Conservation (phyloP, 1,140 invertebrate genomes). For the Drosophila serrata region DNA sequence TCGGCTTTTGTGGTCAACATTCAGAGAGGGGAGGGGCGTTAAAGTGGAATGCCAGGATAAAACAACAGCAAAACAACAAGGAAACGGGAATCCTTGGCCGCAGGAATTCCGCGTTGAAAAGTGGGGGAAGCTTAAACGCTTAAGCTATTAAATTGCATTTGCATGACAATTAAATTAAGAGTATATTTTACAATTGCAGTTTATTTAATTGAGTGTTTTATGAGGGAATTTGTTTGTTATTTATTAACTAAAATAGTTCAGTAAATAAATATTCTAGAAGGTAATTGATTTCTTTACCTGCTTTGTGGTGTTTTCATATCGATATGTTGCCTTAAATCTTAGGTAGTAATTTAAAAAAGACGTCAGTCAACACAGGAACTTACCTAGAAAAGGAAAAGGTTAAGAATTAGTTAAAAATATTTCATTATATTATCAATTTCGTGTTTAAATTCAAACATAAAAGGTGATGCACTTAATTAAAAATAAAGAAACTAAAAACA, state of each 20-base stretch:
- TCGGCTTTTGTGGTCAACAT: slow-evolving; percentile 55
- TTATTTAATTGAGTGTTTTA: slow-evolving; percentile 15
- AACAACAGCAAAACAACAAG: slow-evolving; percentile 11
- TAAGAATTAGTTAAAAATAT: slow-evolving; percentile 27
- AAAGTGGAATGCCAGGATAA: slow-evolving; percentile 47
- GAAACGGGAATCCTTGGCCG: slow-evolving; percentile 21
- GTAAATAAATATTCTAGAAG: not conserved
- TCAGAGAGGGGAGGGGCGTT: slow-evolving; percentile 17
- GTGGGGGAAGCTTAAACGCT: slow-evolving; percentile 26
- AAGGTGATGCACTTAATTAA: slow-evolving; percentile 9
- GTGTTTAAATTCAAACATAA: slow-evolving; percentile 10
- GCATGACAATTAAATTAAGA: slow-evolving; percentile 20
- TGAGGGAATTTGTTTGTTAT: not conserved
- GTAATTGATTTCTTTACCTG: slow-evolving; percentile 6
- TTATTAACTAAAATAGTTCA: not conserved
- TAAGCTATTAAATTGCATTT: slow-evolving; percentile 32
- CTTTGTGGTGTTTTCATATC: not conserved
- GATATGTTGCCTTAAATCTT: not conserved
- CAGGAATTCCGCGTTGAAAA: slow-evolving; percentile 31
- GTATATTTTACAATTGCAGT: not conserved
- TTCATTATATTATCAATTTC: not conserved
- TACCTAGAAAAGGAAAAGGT: slow-evolving; percentile 67
- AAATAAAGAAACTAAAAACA: slow-evolving; percentile 17
- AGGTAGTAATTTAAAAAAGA: not conserved
- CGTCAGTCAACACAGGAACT: slow-evolving; percentile 43